Conservation (phyloP, 2,888 invertebrate species). For the Marronus borbonicus region DNA sequence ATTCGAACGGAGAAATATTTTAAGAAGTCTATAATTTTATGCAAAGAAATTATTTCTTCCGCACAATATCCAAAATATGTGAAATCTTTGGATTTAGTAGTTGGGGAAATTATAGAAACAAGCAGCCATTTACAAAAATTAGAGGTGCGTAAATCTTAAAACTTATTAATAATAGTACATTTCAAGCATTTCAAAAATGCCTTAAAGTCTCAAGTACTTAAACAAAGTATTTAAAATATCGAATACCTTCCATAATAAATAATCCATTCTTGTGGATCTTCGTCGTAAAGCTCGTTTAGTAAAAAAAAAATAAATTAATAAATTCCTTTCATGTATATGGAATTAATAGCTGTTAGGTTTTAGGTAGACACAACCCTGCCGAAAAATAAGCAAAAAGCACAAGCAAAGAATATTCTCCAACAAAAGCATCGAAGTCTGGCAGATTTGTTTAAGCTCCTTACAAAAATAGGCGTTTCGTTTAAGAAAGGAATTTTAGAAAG, state of each 20-base stretch:
- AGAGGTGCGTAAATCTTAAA: constrained; percentile 70
- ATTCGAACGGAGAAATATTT: constrained; percentile 65
- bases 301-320: too few species aligned
- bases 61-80: constrained; percentile 76
- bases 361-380: constrained; percentile 75
- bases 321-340: too few species aligned
- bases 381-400: constrained; percentile 83
- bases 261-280: too few species aligned
- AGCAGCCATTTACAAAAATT: constrained; percentile 79
- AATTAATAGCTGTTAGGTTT: constrained; percentile 50
- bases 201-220: too few species aligned
- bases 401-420: constrained; percentile 86
- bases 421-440: constrained; percentile 89
- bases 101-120: constrained; percentile 78
- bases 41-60: constrained; percentile 76
- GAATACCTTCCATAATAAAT: too few species aligned
- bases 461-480: constrained; percentile 85
- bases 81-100: constrained; percentile 77
- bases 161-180: too few species aligned
- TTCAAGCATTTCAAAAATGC: too few species aligned
- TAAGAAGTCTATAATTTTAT: constrained; percentile 77
- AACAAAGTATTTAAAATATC: too few species aligned
- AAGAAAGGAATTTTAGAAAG: constrained; percentile 82
- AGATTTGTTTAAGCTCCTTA: constrained; percentile 87
- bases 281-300: too few species aligned